A percentile compares a stretch with the other conserved stretches of the same genome.
Conservation (phyloP, 2,797 vertebrate species). For the Argentina silus region DNA sequence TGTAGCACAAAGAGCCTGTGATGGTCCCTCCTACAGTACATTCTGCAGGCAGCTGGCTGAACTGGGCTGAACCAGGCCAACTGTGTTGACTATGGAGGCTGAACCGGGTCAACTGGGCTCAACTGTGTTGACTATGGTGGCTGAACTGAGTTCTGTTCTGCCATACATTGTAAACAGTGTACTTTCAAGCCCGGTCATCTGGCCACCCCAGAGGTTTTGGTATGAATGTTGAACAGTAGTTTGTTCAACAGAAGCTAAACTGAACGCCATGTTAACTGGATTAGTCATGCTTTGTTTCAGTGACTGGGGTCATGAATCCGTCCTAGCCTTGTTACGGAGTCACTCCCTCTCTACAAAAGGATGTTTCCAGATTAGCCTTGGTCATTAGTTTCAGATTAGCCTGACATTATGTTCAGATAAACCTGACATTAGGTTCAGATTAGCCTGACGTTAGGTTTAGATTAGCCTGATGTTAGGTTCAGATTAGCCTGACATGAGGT, state of each 20-base stretch:
- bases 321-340: neutral
- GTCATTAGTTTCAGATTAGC: too few relatives aligned
- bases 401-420: too few relatives aligned
- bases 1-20: constrained; percentile 28
- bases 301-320: neutral
- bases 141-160: too few relatives aligned
- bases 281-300: neutral
- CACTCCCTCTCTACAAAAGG: constrained; percentile 10
- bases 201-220: too few relatives aligned
- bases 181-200: too few relatives aligned
- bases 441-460: too few relatives aligned
- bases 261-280: neutral
- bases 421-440: too few relatives aligned
- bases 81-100: constrained; percentile 34
- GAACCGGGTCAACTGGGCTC: neutral
- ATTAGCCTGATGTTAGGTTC: too few relatives aligned
- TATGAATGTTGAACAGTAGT: neutral
- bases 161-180: neutral
- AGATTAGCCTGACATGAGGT: too few relatives aligned
- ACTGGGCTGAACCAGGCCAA: constrained; percentile 23
- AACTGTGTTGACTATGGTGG: too few relatives aligned
- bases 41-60: constrained; percentile 34
- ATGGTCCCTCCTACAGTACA: constrained; percentile 26
- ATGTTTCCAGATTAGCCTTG: too few relatives aligned
- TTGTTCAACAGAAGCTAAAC: too few relatives aligned